A percentile compares a stretch with the other conserved stretches of the same genome.
Evolutionary conservation across 2,888 invertebrate genomes (phyloP).

Genomic region (Colletes collaris): DNA sequence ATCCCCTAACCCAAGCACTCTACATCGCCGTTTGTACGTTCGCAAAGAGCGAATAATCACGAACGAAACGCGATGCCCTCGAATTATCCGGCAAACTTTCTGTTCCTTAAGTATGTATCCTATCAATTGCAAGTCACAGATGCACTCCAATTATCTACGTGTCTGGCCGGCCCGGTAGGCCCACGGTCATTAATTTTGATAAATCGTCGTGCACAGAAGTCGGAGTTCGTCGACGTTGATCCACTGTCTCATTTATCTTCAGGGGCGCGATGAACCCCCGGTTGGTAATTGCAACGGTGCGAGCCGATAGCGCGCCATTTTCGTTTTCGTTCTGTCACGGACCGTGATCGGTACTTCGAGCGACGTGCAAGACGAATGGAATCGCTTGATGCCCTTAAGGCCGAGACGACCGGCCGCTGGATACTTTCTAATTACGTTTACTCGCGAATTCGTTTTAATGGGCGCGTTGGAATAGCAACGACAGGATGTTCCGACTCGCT

Average conservation of each 20-base stretch:
- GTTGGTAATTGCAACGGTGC: constrained; percentile 56
- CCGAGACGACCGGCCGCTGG: constrained; percentile 24
- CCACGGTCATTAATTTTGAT: constrained; percentile 62
- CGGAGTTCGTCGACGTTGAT: constrained; percentile 65
- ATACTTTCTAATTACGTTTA: neutral
- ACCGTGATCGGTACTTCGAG: constrained; percentile 17
- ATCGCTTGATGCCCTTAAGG: constrained; percentile 3
- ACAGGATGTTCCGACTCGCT: neutral
- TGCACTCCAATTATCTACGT: constrained; percentile 51
- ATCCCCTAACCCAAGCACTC: too few relatives aligned
- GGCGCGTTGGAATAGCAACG: constrained; percentile 22
- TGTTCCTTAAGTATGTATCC: constrained; percentile 29
- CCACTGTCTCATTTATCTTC: constrained; percentile 67
- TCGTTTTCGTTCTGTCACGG: constrained; percentile 53
- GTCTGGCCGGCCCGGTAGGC: constrained; percentile 42
- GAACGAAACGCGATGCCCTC: neutral
- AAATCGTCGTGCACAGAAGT: constrained; percentile 61
- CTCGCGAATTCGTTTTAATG: constrained; percentile 38
- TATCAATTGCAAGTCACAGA: constrained; percentile 55
- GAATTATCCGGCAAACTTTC: constrained; percentile 1
- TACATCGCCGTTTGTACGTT: neutral
- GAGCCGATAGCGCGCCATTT: constrained; percentile 55
- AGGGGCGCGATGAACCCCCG: constrained; percentile 56
- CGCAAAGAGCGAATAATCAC: neutral
- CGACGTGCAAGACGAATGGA: constrained; percentile 31